phyloP scores from a whole-genome alignment of 2,113 vertebrate species.

The Percopsis transmontana region DNA sequence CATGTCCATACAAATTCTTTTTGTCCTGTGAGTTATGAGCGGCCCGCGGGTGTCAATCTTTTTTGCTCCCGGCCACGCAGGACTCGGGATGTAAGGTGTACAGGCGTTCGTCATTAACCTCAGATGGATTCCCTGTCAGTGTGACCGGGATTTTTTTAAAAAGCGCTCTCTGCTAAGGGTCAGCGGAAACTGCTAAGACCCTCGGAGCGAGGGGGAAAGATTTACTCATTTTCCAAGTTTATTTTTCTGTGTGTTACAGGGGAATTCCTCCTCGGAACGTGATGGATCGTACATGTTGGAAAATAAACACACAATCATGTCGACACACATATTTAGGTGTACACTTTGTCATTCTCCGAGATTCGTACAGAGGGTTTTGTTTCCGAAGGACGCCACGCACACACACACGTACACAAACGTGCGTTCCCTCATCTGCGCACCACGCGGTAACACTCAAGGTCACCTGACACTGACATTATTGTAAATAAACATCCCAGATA shows the following conservation, averaged over 20 bases:
- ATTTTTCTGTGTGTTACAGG: constrained; percentile 45
- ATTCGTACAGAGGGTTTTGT: constrained; percentile 39
- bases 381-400: constrained; percentile 8
- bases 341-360: constrained; percentile 37
- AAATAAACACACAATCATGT: constrained; percentile 62
- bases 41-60: too few species aligned
- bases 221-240: constrained; percentile 48
- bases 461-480: constrained; percentile 47
- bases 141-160: constrained; percentile 6
- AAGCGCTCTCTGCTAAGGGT: constrained; percentile 38
- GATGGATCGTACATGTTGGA: constrained; percentile 61
- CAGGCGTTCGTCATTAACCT: neutral
- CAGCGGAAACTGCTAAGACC: constrained; percentile 45
- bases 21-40: constrained; percentile 44
- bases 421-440: constrained; percentile 26
- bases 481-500: constrained; percentile 64
- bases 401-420: constrained; percentile 8
- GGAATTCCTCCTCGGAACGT: constrained; percentile 8
- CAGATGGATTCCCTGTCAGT: constrained; percentile 30
- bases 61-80: too few species aligned
- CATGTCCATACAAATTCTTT: constrained; percentile 8
- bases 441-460: constrained; percentile 40
- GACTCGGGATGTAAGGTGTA: constrained; percentile 61
- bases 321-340: constrained; percentile 36
- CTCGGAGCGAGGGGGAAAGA: constrained; percentile 42